phyloP scores from a whole-genome alignment of 2,888 invertebrate genomes.

The Omphaloscelis lunosa region DNA sequence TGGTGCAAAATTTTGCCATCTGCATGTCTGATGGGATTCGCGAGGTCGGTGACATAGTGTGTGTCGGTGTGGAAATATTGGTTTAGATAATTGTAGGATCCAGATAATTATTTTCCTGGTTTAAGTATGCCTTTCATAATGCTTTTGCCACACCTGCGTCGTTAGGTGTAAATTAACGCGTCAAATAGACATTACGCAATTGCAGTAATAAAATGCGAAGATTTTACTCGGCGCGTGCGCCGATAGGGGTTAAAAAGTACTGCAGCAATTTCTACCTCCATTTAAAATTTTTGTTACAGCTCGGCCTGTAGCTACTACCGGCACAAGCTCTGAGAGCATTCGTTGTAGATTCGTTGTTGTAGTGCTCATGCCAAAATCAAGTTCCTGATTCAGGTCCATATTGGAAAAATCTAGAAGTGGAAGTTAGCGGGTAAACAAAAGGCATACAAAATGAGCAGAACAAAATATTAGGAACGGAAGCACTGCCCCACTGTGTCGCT shows the following conservation, averaged over 20 bases:
- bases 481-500: slow-evolving; percentile 3
- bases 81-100: not conserved
- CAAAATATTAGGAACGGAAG: slow-evolving; percentile 32
- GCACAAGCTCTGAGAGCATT: not conserved
- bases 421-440: not conserved
- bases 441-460: not conserved
- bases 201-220: not conserved
- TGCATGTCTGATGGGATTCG: slow-evolving; percentile 38
- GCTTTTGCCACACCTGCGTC: not conserved
- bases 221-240: not conserved
- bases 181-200: not conserved
- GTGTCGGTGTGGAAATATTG: slow-evolving; percentile 10
- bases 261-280: not conserved
- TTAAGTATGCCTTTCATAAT: not conserved
- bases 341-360: too few relatives aligned
- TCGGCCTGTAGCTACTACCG: not conserved
- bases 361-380: not conserved
- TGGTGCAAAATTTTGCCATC: slow-evolving; percentile 45
- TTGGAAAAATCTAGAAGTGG: not conserved
- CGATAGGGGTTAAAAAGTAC: not conserved
- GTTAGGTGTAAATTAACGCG: not conserved
- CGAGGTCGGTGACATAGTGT: not conserved
- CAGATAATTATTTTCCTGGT: not conserved
- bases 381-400: not conserved
- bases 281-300: not conserved